A percentile compares a stretch with the other conserved stretches of the same genome.
phyloP scores from a whole-genome alignment of 2,888 invertebrate genomes.

The Cenopis cana region DNA sequence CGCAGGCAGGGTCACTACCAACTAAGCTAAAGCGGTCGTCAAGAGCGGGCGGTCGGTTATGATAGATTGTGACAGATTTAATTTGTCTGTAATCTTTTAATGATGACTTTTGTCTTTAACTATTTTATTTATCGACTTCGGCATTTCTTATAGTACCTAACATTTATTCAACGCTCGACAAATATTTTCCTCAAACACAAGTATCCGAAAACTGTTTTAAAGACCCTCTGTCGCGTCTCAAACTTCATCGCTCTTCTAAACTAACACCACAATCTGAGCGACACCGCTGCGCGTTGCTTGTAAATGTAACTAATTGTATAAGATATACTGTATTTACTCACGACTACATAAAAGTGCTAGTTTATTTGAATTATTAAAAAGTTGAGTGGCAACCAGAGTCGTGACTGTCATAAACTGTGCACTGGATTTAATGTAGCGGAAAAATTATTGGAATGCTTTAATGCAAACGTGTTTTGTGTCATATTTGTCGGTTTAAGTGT shows the following conservation, averaged over 20 bases:
- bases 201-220: constrained; percentile 11
- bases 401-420: neutral
- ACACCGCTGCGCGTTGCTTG: neutral
- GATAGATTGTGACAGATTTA: too few relatives aligned
- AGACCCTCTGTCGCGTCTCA: neutral
- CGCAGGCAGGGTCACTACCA: too few relatives aligned
- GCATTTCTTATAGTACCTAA: too few relatives aligned
- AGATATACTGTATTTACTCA: constrained; percentile 19
- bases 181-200: constrained; percentile 1
- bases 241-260: constrained; percentile 14
- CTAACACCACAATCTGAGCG: constrained; percentile 9
- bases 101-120: too few relatives aligned
- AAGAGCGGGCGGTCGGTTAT: too few relatives aligned
- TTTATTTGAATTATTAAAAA: constrained; percentile 9
- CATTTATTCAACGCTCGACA: neutral
- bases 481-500: too few relatives aligned
- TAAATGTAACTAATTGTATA: constrained; percentile 16
- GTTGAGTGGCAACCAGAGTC: neutral
- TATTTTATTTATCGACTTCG: too few relatives aligned
- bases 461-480: too few relatives aligned
- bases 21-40: too few relatives aligned
- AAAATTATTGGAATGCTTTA: neutral
- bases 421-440: neutral
- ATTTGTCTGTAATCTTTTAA: too few relatives aligned
- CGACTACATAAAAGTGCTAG: constrained; percentile 1